Base-by-base conservation (phyloP, 2,797 vertebrate species). In the Hydrocynus forskahlii region DNA sequence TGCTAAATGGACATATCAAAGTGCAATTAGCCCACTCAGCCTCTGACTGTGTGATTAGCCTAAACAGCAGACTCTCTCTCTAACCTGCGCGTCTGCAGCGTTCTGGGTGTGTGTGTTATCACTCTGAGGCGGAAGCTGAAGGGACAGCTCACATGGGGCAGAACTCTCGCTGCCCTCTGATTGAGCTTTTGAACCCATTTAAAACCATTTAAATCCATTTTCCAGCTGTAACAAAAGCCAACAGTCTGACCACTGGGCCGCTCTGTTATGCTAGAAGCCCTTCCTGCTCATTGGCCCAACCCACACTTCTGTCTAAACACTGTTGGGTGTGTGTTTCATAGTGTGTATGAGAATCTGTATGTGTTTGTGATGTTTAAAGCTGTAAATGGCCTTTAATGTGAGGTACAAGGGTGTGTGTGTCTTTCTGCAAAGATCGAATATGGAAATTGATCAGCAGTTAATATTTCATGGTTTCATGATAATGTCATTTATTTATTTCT, bases 141-240 rank as follows among this genome's bases (percentile, higher is more conserved):
- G 67, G 38, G 70, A 67, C 83, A 79, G 72, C 63, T 75, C 78
- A 78, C 75, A 76, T 75, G 21, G 52, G 72, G 64, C 55, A 83
- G 84, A 62, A 74, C 83, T 45, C 67, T 40, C 19, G 23, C 43
- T 59, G 63, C 7, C 59, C 14, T 50, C 50, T 71, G 75, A 81
- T 83, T 86, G 78, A 79, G 43, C 79, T 66, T 89, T 86, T 87
- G 54, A 89, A 83, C 70, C 64, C 78, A 80, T 91, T 91, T 89
- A 89, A 92, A 88, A 84, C 90, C 70, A 89, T 88, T 91, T 92
- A 90, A 92, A 89, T 86, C 89, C 52, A 88, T 86, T 91, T 92
- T 87, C 85, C 87, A 66, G 52, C 76, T 85, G 70, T 81, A 78
- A 84, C 86, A 87, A 81, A 83, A 79, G 86, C 80, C 83, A 14